Evolutionary conservation across 2,888 invertebrate species (phyloP).

Genomic region (Sinodicranocentrus sp.): DNA sequence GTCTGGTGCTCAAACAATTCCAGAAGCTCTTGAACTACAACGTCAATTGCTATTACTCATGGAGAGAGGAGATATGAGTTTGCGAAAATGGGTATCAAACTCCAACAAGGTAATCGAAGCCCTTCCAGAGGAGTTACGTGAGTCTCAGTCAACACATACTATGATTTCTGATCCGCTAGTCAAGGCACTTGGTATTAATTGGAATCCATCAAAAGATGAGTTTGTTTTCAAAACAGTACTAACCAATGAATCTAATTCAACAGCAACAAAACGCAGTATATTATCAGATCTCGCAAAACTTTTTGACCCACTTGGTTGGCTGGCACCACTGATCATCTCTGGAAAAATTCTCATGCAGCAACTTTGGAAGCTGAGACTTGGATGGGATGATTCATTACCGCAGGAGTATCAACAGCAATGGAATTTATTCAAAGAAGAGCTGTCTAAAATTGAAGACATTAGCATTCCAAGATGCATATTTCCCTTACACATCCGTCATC

Average conservation of each 20-base stretch:
- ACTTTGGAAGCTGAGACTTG: background rate
- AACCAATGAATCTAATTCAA: background rate
- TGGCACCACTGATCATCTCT: conserved; percentile 29
- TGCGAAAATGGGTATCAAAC: conserved; percentile 56
- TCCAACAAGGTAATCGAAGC: conserved; percentile 6
- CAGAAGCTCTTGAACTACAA: conserved; percentile 26
- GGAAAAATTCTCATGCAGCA: conserved; percentile 50
- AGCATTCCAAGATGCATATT: conserved; percentile 10
- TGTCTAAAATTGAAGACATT: background rate
- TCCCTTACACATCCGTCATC: background rate
- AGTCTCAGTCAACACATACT: background rate
- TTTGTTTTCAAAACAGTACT: background rate
- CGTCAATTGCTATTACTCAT: background rate
- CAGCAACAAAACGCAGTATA: conserved; percentile 24
- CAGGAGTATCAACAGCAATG: background rate
- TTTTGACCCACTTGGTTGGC: conserved; percentile 45
- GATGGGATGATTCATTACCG: conserved; percentile 43
- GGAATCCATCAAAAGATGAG: conserved; percentile 16
- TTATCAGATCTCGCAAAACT: conserved; percentile 32
- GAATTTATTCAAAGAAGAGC: background rate
- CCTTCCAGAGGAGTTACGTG: conserved; percentile 29
- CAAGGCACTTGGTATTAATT: conserved; percentile 53
- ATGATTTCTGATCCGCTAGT: conserved; percentile 13
- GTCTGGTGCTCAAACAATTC: conserved; percentile 3
- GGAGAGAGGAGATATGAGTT: background rate